Base-by-base conservation (phyloP, 1,140 invertebrate genomes). In the Metopolophium dirhodum region DNA sequence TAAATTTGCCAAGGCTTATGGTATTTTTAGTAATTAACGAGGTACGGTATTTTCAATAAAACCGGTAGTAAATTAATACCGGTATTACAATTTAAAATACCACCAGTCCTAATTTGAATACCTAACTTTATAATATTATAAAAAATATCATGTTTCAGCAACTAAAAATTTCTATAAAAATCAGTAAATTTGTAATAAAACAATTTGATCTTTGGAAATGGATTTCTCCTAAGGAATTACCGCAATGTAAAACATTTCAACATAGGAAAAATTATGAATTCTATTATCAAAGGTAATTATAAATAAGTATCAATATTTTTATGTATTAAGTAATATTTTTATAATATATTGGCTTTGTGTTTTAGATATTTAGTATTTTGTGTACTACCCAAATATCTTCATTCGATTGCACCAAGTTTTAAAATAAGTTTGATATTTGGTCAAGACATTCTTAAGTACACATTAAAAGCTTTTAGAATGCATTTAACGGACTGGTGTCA, bases 141-240 rank as follows among this genome's bases (percentile, higher is more conserved):
- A 49, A 37, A 93, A 18, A 61, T 86, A 1, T 94, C 23, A 37
- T 92, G 35, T 93, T 94, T 51, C 45, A 93, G 92, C 89, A 89
- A 89, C 49, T 92, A 6, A 68, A 94, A 94, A 68, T 87, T 68
- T 68, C 93, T 23, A 26, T 91, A 7, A 94, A 89, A 37, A 45
- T 92, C 35, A 61, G 45, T 37, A 94, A 89, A 77, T 94, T 86
- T 88, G n/a, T 94, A 51, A 35, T 51, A 86, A 93, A 57, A 20
- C 82, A 93, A 37, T 93, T 86, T 41, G 91, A 93, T 54, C 4
- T 45, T 18, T 93, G 91, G 91, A 93, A 93, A 54, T 93, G 82
- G 91, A 57, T 26, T 86, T 18, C 82, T 30, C 91, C 91, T 54
- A 93, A 51, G 26, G 54, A 94, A 85, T 88, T 94, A 95, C 94